phyloP scores from a whole-genome alignment of 2,113 vertebrate species.

The Diadophis punctatus region DNA sequence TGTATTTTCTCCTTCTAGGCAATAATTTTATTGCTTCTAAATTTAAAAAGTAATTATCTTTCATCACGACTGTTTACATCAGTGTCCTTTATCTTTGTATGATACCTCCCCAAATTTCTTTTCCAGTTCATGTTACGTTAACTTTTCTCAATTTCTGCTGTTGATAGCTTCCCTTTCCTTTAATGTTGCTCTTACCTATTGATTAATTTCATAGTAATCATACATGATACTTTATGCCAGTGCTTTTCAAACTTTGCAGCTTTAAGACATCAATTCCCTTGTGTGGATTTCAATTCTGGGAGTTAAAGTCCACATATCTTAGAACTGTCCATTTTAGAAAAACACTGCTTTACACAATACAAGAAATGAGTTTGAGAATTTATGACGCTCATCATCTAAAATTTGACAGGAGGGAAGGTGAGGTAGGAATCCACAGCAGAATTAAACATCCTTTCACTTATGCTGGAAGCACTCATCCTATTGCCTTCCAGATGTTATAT shows the following conservation, averaged over 20 bases:
- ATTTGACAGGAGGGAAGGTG: neutral
- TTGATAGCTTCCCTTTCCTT: neutral
- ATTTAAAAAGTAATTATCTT: neutral
- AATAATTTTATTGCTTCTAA: neutral
- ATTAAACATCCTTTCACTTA: neutral
- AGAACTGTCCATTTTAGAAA: neutral
- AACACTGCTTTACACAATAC: neutral
- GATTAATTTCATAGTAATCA: neutral
- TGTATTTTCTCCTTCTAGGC: neutral
- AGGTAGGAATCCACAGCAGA: neutral
- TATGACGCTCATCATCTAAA: neutral
- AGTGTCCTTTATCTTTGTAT: neutral
- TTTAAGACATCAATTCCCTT: neutral
- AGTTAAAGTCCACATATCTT: neutral
- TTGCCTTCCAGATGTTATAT: neutral
- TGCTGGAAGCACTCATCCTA: neutral
- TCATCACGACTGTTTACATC: neutral
- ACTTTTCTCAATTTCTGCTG: neutral
- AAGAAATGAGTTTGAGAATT: neutral
- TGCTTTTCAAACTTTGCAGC: neutral
- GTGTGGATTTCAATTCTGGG: neutral
- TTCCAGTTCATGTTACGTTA: neutral
- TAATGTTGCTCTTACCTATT: neutral
- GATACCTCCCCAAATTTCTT: neutral
- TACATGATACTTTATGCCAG: neutral